phyloP scores from a whole-genome alignment of 2,888 invertebrate genomes.

The Hofmannophila pseudospretella region DNA sequence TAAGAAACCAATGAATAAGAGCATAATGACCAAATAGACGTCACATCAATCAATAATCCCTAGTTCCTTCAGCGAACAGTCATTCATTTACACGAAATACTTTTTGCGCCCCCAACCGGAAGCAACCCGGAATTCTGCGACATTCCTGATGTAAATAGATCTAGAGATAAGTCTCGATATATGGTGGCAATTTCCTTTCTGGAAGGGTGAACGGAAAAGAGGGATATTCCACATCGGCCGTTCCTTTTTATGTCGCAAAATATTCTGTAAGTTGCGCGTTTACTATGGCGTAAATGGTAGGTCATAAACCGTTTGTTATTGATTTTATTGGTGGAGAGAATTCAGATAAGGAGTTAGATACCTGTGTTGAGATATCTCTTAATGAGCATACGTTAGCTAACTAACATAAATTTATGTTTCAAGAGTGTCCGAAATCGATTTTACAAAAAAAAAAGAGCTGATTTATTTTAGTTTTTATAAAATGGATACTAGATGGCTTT shows the following conservation, averaged over 20 bases:
- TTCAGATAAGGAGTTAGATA: no score
- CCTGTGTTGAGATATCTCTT: no score
- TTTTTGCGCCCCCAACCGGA: conserved; percentile 23
- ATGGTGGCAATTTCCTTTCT: conserved; percentile 64
- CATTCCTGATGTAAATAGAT: conserved; percentile 58
- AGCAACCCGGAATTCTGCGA: conserved; percentile 37
- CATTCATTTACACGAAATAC: conserved; percentile 22
- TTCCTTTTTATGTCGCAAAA: conserved; percentile 49
- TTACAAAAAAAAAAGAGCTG: no score
- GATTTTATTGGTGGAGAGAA: neutral
- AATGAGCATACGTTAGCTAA: no score
- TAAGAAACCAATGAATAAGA: neutral
- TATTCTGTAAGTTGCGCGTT: conserved; percentile 26
- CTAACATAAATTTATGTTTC: no score
- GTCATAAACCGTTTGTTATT: neutral
- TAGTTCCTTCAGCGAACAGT: conserved; percentile 6
- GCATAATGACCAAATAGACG: neutral
- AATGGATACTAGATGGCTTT: no score
- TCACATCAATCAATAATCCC: neutral
- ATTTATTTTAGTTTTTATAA: no score
- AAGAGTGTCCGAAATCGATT: no score
- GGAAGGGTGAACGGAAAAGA: conserved; percentile 56
- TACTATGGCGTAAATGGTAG: conserved; percentile 3
- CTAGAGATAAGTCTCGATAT: conserved; percentile 63
- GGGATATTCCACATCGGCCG: conserved; percentile 40